phyloP scores from a whole-genome alignment of 1,140 invertebrate species.

The Caenorhabditis inopinata region DNA sequence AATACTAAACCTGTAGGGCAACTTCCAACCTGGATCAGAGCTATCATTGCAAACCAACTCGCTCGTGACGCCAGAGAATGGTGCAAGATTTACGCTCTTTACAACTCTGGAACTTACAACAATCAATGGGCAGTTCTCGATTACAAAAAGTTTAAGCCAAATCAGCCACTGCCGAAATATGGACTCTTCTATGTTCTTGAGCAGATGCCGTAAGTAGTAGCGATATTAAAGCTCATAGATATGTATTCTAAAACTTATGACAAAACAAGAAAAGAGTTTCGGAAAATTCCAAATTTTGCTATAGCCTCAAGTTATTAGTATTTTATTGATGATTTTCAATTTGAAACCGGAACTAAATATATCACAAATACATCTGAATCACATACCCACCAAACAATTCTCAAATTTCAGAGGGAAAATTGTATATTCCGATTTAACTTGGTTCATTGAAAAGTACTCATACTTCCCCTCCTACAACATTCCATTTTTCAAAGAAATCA shows the following conservation, averaged over 20 bases:
- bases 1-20: slow-evolving; percentile 70
- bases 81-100: slow-evolving; percentile 71
- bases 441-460: slow-evolving; percentile 51
- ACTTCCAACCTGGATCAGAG: slow-evolving; percentile 77
- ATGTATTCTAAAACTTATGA: no score
- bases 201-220: slow-evolving; percentile 75
- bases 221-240: background rate
- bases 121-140: slow-evolving; percentile 85
- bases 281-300: no score
- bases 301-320: no score
- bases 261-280: no score
- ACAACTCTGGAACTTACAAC: slow-evolving; percentile 79
- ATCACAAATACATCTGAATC: no score
- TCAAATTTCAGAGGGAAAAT: slow-evolving; percentile 44
- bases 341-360: no score
- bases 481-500: slow-evolving; percentile 70
- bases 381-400: no score
- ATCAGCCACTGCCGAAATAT: slow-evolving; percentile 68
- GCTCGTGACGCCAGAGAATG: slow-evolving; percentile 75
- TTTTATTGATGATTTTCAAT: no score
- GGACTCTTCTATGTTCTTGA: slow-evolving; percentile 78
- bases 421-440: slow-evolving; percentile 44
- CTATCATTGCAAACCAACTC: slow-evolving; percentile 81
- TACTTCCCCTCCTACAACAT: slow-evolving; percentile 80
- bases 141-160: slow-evolving; percentile 72